Evolutionary conservation across 2,113 vertebrate species (phyloP).

Genomic region (Scortum barcoo): DNA sequence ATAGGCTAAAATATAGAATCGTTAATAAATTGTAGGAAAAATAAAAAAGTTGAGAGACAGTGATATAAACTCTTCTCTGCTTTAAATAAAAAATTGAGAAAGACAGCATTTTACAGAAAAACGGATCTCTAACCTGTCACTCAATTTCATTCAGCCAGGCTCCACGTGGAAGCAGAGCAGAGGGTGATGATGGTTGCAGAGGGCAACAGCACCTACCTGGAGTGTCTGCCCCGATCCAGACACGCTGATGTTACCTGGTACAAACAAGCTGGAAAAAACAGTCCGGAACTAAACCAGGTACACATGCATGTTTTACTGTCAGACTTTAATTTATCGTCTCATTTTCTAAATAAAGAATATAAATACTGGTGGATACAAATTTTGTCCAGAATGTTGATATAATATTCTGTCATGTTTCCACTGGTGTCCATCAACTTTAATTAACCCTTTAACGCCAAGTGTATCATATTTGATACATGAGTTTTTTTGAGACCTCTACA

Average conservation of each 20-base stretch:
- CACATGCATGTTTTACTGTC: neutral
- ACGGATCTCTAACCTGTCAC: neutral
- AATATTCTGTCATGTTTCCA: neutral
- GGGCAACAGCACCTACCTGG: conserved; percentile 88
- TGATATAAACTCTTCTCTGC: neutral
- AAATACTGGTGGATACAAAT: neutral
- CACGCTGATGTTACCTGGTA: conserved; percentile 86
- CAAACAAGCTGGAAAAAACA: conserved; percentile 85
- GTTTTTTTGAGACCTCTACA: too few relatives aligned
- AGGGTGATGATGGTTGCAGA: conserved; percentile 85
- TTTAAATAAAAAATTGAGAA: neutral
- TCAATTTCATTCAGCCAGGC: conserved; percentile 73
- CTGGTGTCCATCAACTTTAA: neutral
- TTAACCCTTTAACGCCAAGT: too few relatives aligned
- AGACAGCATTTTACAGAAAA: neutral
- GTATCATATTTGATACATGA: too few relatives aligned
- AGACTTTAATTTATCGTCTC: neutral
- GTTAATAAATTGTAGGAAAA: neutral
- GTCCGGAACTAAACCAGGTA: conserved; percentile 85
- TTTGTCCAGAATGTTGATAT: neutral
- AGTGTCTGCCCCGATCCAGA: conserved; percentile 87
- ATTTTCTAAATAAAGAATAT: neutral
- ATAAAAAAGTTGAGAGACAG: neutral
- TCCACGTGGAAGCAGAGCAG: conserved; percentile 86
- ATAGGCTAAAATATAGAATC: neutral